Evolutionary conservation across 2,888 invertebrate species (phyloP).

Genomic region (Chymomyza caudatula): DNA sequence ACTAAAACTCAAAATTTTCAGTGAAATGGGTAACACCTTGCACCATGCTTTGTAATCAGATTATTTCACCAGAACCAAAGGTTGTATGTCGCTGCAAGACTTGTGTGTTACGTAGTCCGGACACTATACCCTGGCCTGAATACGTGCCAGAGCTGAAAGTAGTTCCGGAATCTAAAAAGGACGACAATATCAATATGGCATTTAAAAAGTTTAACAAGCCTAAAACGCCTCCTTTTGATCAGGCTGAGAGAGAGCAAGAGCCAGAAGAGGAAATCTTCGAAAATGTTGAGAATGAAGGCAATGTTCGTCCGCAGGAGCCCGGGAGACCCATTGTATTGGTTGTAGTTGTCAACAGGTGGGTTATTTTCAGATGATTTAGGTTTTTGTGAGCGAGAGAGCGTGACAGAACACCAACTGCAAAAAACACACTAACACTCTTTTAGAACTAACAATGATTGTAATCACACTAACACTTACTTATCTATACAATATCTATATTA

Average conservation of each 20-base stretch:
- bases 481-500: too few species aligned
- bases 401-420: too few species aligned
- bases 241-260: too few species aligned
- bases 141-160: background rate
- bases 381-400: too few species aligned
- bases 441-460: too few species aligned
- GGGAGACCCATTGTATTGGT: background rate
- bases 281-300: background rate
- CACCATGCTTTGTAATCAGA: conserved; percentile 20
- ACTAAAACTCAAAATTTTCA: background rate
- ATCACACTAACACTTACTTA: too few species aligned
- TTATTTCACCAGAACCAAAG: background rate
- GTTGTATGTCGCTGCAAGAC: conserved; percentile 20
- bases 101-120: conserved; percentile 12
- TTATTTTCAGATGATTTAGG: too few species aligned
- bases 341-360: background rate
- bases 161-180: background rate
- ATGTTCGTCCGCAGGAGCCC: too few species aligned
- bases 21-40: conserved; percentile 8
- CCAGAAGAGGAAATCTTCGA: background rate
- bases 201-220: background rate
- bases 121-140: conserved; percentile 17
- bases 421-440: too few species aligned
- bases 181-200: background rate
- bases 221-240: too few species aligned